A percentile compares a stretch with the other conserved stretches of the same genome.
phyloP scores from a whole-genome alignment of 2,797 vertebrate genomes.

The Pseudochirops cupreus region DNA sequence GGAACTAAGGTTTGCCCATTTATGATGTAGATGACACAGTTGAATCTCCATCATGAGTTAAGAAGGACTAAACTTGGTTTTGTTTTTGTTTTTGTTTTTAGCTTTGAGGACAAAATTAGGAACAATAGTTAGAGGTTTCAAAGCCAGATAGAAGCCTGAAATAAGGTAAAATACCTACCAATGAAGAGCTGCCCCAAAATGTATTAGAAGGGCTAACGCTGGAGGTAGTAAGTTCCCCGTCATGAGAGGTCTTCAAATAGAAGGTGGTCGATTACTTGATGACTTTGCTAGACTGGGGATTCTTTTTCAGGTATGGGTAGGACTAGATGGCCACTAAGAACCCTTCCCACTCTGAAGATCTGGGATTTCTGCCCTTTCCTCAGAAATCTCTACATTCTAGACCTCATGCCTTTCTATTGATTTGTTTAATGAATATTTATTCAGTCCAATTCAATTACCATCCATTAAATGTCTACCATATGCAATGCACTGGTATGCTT shows the following conservation, averaged over 20 bases:
- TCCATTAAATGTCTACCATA: neutral
- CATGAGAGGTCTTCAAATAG: neutral
- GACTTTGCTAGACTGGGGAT: neutral
- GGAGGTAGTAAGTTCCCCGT: neutral
- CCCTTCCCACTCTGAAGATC: neutral
- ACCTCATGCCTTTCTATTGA: neutral
- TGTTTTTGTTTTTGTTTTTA: neutral
- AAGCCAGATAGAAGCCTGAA: neutral
- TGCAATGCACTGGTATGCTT: neutral
- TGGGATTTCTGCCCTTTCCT: neutral
- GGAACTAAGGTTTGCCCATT: neutral
- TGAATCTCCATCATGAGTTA: neutral
- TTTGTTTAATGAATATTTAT: neutral
- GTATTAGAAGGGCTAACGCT: neutral
- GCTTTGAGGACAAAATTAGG: neutral
- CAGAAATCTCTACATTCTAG: neutral
- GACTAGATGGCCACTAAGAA: neutral
- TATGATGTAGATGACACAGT: neutral
- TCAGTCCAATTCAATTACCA: neutral
- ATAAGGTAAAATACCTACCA: neutral
- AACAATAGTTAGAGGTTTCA: neutral
- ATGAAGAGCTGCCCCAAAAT: neutral
- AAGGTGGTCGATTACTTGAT: neutral
- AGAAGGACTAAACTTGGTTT: neutral
- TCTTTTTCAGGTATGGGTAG: neutral